Base-by-base conservation (phyloP, 2,888 invertebrate genomes). In the Prionchulus punctatus region DNA sequence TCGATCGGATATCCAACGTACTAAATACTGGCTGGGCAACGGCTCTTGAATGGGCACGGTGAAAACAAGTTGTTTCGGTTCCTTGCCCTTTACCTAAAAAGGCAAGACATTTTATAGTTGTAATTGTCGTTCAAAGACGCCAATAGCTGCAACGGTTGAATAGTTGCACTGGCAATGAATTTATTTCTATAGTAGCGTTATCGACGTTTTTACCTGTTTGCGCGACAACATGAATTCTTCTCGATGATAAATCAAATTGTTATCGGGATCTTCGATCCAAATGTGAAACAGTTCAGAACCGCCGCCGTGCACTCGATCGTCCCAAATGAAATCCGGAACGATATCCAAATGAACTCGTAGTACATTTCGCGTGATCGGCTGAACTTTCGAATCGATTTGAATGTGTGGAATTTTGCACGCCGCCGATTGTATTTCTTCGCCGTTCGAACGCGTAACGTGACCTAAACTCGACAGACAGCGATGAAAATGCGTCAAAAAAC, bases 211-310 rank as follows among this genome's bases (percentile, higher is more conserved):
- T 26, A 83, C 85, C 78, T 84, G 84, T 74, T 83, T 84, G 69
- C 82, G 84, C 42, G 83, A 82, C 30, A 91, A 75, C 25, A 84
- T 80, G 71, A 94, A 86, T 67, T 86, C 84, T 71, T 99, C 98
- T 55, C 86, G 85, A 72, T 99, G 96, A 72, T 96, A 91, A 72
- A 98, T 92, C 62, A 82, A 82, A 70, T 94, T 89, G 53, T 81
- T 85, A 43, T 87, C 86, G 0, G 92, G 86, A 74, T 98, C 94
- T 72, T 96, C 94, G 30, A 99, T 85, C 90, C 96, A 94, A 58
- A 98, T 81, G 86, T 91, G 96, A 73, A 91, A 99, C 0, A 86
- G 81, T 72, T 94, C 89, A 0, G 84, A 81, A 0, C 81, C 81
- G 71, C 83, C 84, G 0, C 91, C 88, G 69, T 94, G 91, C 50